Base-by-base conservation (phyloP, 2,113 vertebrate genomes). In the Vulpes lagopus region DNA sequence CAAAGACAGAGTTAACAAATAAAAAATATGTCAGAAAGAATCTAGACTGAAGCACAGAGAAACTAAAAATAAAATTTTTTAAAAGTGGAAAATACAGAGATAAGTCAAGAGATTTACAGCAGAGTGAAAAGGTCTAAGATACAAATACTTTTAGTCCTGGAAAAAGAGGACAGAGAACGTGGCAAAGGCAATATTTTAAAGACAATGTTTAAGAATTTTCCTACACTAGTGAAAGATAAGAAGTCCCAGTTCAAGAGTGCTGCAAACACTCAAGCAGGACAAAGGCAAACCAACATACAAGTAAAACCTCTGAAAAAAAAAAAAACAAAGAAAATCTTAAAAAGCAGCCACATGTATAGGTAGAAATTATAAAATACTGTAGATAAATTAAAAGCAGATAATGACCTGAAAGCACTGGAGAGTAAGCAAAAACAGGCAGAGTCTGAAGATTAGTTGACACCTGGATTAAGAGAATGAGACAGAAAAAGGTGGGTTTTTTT, bases 1-100 rank as follows among this genome's bases (percentile, higher is more conserved):
- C 7, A 53, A 62, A 62, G 55, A 64, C 32, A 64, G 17, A 93
- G 43, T 93, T 78, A 53, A 15, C 78, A 32, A 69, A 17, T 32
- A 89, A n/a, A 94, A 96, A 59, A 43, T 62, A 85, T 30, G 17
- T 85, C 43, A 90, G 43, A 90, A 89, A 88, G 78, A n/a, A 80
- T 64, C 57, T 59, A 79, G 32, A 60, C 43, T 30, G 19, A 78
- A 78, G 59, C 62, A 60, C 22, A 59, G 35, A 76, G 60, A 60
- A 35, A 55, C 38, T 73, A 74, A 43, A 79, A 59, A 76, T 19
- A 27, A 22, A n/a, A 22, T 43, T 43, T 43, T 43, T 43, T 43
- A 11, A 38, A 73, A 11, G 19, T 74, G 73, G 53, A 71, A 94
- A 83, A 93, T 83, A 83, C 5, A 57, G 49, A 82, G 35, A 92